A percentile compares a stretch with the other conserved stretches of the same genome.
These are phyloP conservation scores for Drosophila recens DNA, from an alignment of 2,888 invertebrate species.

Conservation along the genomic window DNA sequence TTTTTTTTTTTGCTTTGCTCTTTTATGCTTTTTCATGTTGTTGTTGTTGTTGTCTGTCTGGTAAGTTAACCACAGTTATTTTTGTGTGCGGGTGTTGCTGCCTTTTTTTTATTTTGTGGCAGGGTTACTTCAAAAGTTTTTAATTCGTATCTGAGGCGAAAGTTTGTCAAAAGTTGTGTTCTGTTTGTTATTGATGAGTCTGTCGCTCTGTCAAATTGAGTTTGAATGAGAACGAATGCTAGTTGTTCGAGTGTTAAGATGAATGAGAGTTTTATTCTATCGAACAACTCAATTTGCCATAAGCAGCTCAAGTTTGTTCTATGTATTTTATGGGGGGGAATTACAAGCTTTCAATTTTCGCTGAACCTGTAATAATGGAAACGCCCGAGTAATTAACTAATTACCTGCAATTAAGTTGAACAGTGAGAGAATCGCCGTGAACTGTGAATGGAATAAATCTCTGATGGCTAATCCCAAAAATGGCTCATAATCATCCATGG, in stretches of 20 bases:
- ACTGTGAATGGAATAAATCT: conserved; percentile 41
- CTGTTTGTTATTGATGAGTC: conserved; percentile 54
- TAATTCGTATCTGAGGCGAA: conserved; percentile 41
- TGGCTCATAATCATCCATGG: conserved; percentile 39
- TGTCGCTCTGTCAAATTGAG: conserved; percentile 32
- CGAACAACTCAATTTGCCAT: neutral
- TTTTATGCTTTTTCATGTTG: neutral
- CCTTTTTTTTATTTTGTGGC: conserved; percentile 23
- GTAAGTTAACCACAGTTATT: conserved; percentile 64
- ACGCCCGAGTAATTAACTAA: conserved; percentile 30
- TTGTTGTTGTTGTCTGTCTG: conserved; percentile 57
- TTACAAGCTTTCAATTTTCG: conserved; percentile 1
- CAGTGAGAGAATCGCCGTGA: conserved; percentile 7
- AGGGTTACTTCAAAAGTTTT: conserved; percentile 51
- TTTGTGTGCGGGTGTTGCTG: conserved; percentile 42
- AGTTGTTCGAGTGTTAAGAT: neutral
- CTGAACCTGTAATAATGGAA: neutral
- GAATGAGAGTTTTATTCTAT: neutral
- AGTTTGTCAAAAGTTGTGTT: conserved; percentile 35
- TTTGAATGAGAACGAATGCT: conserved; percentile 5
- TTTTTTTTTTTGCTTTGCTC: neutral
- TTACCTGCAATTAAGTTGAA: conserved; percentile 47
- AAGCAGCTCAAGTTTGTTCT: neutral
- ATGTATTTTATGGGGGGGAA: neutral
- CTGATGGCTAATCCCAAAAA: conserved; percentile 46